Evolutionary conservation across 2,888 invertebrate species (phyloP).

Genomic region (Cerastoderma edule): DNA sequence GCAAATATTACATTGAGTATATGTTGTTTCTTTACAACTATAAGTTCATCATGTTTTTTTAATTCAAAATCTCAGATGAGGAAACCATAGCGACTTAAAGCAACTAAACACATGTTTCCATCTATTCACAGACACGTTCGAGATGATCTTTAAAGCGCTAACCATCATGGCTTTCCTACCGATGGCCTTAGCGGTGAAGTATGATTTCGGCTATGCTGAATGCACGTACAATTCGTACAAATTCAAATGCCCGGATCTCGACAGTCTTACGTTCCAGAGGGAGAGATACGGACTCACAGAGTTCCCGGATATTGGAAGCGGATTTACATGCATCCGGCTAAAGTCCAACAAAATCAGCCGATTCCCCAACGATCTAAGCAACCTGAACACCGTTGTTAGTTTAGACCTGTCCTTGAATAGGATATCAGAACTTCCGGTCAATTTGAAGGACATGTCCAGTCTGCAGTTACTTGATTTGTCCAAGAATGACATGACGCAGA

Average conservation of each 20-base stretch:
- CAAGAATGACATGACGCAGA: slow-evolving; percentile 27
- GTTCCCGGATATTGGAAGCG: slow-evolving; percentile 34
- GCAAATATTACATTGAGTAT: too few relatives aligned
- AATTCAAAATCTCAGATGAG: too few relatives aligned
- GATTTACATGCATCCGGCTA: slow-evolving; percentile 36
- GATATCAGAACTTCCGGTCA: slow-evolving; percentile 34
- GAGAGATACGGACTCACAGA: slow-evolving; percentile 20
- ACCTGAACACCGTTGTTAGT: slow-evolving; percentile 26
- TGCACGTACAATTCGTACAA: slow-evolving; percentile 45
- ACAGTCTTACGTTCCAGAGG: background rate
- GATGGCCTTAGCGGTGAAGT: background rate
- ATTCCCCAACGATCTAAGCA: slow-evolving; percentile 39
- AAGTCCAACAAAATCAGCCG: slow-evolving; percentile 33
- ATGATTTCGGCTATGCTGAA: slow-evolving; percentile 39
- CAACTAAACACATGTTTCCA: too few relatives aligned
- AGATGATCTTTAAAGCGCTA: too few relatives aligned
- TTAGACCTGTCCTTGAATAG: slow-evolving; percentile 43
- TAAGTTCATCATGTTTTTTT: too few relatives aligned
- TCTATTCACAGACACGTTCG: too few relatives aligned
- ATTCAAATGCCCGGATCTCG: slow-evolving; percentile 32
- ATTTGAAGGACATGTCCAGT: slow-evolving; percentile 31
- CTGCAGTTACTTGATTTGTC: slow-evolving; percentile 50
- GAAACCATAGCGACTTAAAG: too few relatives aligned
- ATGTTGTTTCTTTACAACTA: too few relatives aligned
- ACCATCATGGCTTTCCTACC: background rate